Evolutionary conservation across 2,888 invertebrate genomes (phyloP), one percentile per base, ranked within the genome.

Genomic region (Agonum fuliginosum): DNA sequence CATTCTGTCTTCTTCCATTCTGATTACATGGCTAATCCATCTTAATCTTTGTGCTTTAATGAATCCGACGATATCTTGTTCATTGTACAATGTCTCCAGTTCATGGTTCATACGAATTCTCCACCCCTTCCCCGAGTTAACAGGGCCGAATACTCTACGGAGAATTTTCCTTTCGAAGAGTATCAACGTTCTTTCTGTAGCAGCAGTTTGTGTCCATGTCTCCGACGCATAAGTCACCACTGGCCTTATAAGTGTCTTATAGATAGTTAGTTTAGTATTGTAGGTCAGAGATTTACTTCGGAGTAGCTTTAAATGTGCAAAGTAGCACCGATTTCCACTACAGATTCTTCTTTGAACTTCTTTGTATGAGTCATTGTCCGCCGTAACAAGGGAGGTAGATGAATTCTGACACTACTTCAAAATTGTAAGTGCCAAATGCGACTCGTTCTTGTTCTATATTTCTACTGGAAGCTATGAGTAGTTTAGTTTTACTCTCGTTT

Each of bases 301-400:
- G 5, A 51, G 6, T 12, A 51, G 5, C 8, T 51, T 58, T 27
- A 30, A 5, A 22, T 30, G 27, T 12, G 58, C 30, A 22, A 27
- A 58, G 58, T 58, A 58, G 58, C 58, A 58, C 27, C 27, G 24
- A 17, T 58, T 30, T 12, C 12, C 58, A 58, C 24, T 14, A 3
- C 12, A 4, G 24, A 58, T 30, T 58, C 58, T 58, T 51, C 51
- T n/a, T n/a, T n/a, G n/a, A n/a, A n/a, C n/a, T n/a, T n/a, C n/a
- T n/a, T n/a, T n/a, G n/a, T n/a, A n/a, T n/a, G n/a, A n/a, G n/a
- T n/a, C n/a, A n/a, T n/a, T n/a, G n/a, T n/a, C n/a, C n/a, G n/a
- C n/a, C n/a, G n/a, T n/a, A n/a, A n/a, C n/a, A n/a, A n/a, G n/a
- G n/a, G n/a, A n/a, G n/a, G n/a, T n/a, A n/a, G n/a, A n/a, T n/a